Base-by-base conservation (phyloP, 2,797 vertebrate genomes). In the Hephaestus fuliginosus region DNA sequence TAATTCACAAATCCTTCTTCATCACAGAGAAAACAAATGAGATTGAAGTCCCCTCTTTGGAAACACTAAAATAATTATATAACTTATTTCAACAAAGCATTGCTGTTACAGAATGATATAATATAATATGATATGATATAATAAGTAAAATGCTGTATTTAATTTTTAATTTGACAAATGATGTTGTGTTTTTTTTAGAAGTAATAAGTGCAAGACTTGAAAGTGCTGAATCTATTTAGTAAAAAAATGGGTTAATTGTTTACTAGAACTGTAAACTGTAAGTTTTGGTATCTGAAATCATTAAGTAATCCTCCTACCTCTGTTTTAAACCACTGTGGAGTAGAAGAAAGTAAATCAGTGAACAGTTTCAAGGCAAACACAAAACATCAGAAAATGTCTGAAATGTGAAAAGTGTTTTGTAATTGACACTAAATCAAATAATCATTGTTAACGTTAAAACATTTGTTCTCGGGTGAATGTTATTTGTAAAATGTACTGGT, bases 381-480 rank as follows among this genome's bases (percentile, higher is more conserved):
- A 41, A 30, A 65, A 13, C 25, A 28, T 48, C 25, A 56, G 33
- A 10, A 64, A 30, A 15, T 1, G 44, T 53, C 12, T 66, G 17
- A 70, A 4, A 58, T 76, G 58, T 48, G 10, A 44, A 20, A 28
- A 46, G 58, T 28, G 44, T 7, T 51, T 78, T 0, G 2, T 51
- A 60, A 14, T 36, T 43, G 5, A 80, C n/a, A 1, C 44, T 8
- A 46, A 58, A 60, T 53, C 28, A 60, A 66, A 67, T 14, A n/a
- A 60, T 74, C 7, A 11, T 13, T 72, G 53, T 78, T 75, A 65
- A 62, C 58, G 69, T n/a, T 7, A 3, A 0, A 76, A 66, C n/a
- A 39, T 75, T 43, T 60, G 22, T 78, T 43, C 48, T 67, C 49
- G 67, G 22, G 10, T 76, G 48, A 76, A 53, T 39, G n/a, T 70